These are phyloP conservation scores for Hemibagrus wyckioides DNA, from an alignment of 2,113 vertebrate species.

Conservation along the genomic window DNA sequence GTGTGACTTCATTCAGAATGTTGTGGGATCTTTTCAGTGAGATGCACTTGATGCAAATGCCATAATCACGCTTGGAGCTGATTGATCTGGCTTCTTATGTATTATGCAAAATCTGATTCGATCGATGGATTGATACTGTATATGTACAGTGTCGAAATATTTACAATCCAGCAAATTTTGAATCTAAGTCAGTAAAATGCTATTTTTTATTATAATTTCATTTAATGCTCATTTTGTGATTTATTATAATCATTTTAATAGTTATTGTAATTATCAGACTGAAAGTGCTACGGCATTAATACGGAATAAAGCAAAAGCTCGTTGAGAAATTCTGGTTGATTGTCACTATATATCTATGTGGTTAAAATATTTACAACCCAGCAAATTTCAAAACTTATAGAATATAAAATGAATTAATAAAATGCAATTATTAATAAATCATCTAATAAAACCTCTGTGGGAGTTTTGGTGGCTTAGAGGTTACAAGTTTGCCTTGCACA, in stretches of 20 bases:
- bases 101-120: neutral
- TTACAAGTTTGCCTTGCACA: too few relatives aligned
- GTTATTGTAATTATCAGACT: too few relatives aligned
- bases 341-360: neutral
- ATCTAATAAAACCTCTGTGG: too few relatives aligned
- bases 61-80: neutral
- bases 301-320: neutral
- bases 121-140: neutral
- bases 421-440: constrained; percentile 25
- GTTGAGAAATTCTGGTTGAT: neutral
- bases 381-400: neutral
- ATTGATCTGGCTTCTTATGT: neutral
- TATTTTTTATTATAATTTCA: neutral
- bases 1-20: neutral
- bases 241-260: too few relatives aligned
- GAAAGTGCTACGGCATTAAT: neutral
- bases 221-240: neutral
- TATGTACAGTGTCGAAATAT: neutral
- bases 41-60: too few relatives aligned
- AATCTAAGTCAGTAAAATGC: neutral
- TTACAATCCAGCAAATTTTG: neutral
- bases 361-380: constrained; percentile 43
- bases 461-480: too few relatives aligned
- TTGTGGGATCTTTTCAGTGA: neutral
- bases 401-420: constrained; percentile 26